These are phyloP conservation scores for Xestobium rufovillosum DNA, from an alignment of 2,888 invertebrate species.

Conservation along the genomic window DNA sequence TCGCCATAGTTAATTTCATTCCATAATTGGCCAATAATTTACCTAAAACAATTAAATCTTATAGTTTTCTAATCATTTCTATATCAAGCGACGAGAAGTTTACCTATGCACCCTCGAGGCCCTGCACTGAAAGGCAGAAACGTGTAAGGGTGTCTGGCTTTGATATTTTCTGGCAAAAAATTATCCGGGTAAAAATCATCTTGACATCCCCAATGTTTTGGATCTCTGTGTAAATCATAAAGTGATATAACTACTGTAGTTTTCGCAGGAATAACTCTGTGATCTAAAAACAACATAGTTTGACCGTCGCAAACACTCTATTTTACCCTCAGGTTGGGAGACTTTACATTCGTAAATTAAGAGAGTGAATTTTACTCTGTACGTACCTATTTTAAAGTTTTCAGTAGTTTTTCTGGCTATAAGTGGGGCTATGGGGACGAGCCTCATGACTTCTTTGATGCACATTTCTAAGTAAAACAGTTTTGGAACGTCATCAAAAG, in stretches of 20 bases:
- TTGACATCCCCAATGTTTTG: slow-evolving; percentile 31
- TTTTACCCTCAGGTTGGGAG: too few species aligned
- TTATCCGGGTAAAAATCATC: slow-evolving; percentile 36
- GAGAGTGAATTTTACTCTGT: not conserved
- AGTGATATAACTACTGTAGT: slow-evolving; percentile 29
- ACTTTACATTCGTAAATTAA: slow-evolving; percentile 1
- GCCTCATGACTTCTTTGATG: slow-evolving; percentile 31
- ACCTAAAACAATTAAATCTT: slow-evolving; percentile 26
- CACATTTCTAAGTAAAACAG: slow-evolving; percentile 33
- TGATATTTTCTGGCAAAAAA: slow-evolving; percentile 32
- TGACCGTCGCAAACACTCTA: not conserved
- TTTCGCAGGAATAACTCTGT: slow-evolving; percentile 27
- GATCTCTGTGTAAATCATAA: slow-evolving; percentile 31
- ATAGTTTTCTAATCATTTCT: slow-evolving; percentile 15
- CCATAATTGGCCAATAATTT: slow-evolving; percentile 28
- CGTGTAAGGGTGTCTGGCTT: slow-evolving; percentile 29
- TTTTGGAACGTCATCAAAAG: slow-evolving; percentile 27
- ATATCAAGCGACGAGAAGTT: slow-evolving; percentile 19
- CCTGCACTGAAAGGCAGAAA: slow-evolving; percentile 37
- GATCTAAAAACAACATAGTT: slow-evolving; percentile 19
- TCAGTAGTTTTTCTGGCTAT: slow-evolving; percentile 28
- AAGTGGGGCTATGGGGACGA: slow-evolving; percentile 33
- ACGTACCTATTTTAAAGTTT: slow-evolving; percentile 29
- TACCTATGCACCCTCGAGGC: slow-evolving; percentile 32
- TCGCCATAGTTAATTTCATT: slow-evolving; percentile 29